These are phyloP conservation scores for Microcebus jonahi DNA, from an alignment of 2,113 vertebrate genomes.

Conservation along the genomic window DNA sequence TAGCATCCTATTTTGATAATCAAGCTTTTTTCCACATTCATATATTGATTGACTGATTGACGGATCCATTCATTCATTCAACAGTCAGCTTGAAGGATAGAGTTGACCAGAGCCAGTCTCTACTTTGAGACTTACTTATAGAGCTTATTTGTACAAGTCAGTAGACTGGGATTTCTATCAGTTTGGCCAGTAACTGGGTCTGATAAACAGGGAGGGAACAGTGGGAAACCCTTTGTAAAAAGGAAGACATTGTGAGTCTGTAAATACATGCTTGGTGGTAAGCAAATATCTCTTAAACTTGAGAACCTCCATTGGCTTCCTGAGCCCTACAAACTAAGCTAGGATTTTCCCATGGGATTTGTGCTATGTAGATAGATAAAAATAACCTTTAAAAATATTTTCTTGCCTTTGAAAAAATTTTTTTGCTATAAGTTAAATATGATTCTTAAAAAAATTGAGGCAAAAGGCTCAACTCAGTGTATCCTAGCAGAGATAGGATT, in stretches of 20 bases:
- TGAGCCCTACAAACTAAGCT: background rate
- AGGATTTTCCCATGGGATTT: background rate
- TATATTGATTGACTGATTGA: background rate
- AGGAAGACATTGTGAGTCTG: background rate
- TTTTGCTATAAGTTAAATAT: background rate
- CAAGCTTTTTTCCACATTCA: background rate
- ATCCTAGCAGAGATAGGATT: background rate
- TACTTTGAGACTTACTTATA: background rate
- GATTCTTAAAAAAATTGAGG: background rate
- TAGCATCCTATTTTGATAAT: background rate
- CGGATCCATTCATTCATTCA: background rate
- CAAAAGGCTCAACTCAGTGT: background rate
- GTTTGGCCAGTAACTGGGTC: background rate
- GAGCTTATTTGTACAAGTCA: background rate
- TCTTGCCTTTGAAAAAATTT: background rate
- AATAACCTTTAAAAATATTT: background rate
- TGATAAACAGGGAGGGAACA: background rate
- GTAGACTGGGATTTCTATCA: background rate
- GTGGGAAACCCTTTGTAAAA: background rate
- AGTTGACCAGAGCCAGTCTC: background rate
- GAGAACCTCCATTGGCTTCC: background rate
- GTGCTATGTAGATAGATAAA: background rate
- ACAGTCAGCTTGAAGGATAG: background rate
- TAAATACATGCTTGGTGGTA: rapidly evolving
- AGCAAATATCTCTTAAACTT: background rate